Evolutionary conservation across 2,888 invertebrate genomes (phyloP).

Genomic region (Chrysina gloriosa): DNA sequence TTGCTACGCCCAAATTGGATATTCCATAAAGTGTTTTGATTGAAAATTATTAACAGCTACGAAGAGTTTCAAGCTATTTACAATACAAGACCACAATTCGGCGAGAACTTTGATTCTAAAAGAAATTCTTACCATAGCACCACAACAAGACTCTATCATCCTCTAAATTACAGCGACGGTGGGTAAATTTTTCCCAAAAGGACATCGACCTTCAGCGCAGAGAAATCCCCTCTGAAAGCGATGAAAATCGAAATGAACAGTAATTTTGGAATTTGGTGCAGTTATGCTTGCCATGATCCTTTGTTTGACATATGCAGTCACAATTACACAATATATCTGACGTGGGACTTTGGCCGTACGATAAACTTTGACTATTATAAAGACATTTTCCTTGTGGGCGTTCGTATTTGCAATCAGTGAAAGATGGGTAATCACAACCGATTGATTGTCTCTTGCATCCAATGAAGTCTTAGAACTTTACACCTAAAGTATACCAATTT

Average conservation of each 20-base stretch:
- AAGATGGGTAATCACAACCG: conserved; percentile 20
- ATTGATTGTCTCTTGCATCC: conserved; percentile 20
- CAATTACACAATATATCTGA: conserved; percentile 15
- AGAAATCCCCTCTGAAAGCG: conserved; percentile 12
- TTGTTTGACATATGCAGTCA: conserved; percentile 27
- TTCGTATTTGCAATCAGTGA: conserved; percentile 28
- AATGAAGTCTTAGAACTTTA: conserved; percentile 36
- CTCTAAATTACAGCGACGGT: conserved; percentile 5
- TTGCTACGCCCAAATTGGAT: no score
- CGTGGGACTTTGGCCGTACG: neutral
- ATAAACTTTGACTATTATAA: conserved; percentile 23
- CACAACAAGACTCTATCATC: conserved; percentile 31
- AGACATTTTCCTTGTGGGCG: conserved; percentile 33
- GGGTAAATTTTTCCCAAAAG: neutral
- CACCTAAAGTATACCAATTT: conserved; percentile 31
- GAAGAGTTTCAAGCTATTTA: no score
- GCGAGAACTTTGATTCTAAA: neutral
- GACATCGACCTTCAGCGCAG: conserved; percentile 35
- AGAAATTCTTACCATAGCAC: conserved; percentile 4
- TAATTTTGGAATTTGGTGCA: neutral
- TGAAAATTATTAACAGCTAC: no score
- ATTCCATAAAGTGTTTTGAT: no score
- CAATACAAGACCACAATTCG: conserved; percentile 37
- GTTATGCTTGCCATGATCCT: neutral
- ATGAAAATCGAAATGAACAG: neutral